phyloP scores from a whole-genome alignment of 1,140 invertebrate genomes.

The Triops cancriformis region DNA sequence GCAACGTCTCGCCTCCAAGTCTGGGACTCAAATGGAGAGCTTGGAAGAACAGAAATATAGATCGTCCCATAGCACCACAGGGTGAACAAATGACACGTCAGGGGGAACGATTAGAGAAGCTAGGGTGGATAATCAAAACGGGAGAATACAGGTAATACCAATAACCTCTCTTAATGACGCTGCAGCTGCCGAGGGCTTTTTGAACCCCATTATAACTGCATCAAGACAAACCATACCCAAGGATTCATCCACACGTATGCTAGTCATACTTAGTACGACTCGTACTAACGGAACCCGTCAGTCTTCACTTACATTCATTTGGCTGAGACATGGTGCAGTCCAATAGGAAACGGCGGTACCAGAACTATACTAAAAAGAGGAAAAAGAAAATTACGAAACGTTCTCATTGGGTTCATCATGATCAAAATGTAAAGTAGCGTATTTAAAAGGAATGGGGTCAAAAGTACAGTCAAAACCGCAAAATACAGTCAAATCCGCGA shows the following conservation, averaged over 20 bases:
- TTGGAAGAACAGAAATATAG: conserved; percentile 5
- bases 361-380: background rate
- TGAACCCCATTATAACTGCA: background rate
- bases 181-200: background rate
- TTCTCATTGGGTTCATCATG: background rate
- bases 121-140: background rate
- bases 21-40: conserved; percentile 12
- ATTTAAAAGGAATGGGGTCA: background rate
- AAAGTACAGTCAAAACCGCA: background rate
- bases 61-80: background rate
- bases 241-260: background rate
- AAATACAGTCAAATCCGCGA: background rate
- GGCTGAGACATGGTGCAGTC: background rate
- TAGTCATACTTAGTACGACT: background rate
- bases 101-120: background rate
- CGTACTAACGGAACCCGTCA: background rate
- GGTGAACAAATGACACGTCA: background rate
- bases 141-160: conserved; percentile 1
- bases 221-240: background rate
- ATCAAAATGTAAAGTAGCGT: background rate
- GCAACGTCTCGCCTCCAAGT: conserved; percentile 12
- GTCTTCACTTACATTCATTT: background rate
- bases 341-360: background rate
- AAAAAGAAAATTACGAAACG: background rate
- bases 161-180: background rate